Percentiles rank a stretch among this genome's conserved stretches.
These are phyloP conservation scores for Platerodrilus igneus DNA, from an alignment of 2,888 invertebrate genomes.

Conservation along the genomic window DNA sequence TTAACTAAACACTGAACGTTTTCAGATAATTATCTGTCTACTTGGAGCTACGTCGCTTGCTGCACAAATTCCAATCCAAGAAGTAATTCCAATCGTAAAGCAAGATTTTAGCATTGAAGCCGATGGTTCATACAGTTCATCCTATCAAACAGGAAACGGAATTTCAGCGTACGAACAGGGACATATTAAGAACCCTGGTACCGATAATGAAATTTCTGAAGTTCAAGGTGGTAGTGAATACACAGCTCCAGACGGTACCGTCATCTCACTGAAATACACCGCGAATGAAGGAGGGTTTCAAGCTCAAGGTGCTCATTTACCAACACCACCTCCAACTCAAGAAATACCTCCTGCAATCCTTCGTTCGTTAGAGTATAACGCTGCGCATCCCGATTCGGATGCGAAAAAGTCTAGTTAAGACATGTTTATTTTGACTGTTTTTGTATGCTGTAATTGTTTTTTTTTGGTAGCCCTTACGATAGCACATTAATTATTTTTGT, in stretches of 20 bases:
- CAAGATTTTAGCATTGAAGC: slow-evolving; percentile 46
- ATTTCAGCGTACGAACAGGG: slow-evolving; percentile 47
- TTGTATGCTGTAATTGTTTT: too few species aligned
- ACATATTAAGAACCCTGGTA: slow-evolving; percentile 36
- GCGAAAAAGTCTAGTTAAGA: slow-evolving; percentile 10
- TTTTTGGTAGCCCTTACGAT: too few species aligned
- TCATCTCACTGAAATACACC: slow-evolving; percentile 54
- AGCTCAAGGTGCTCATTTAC: slow-evolving; percentile 49
- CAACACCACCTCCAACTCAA: slow-evolving; percentile 61
- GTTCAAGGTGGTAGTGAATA: slow-evolving; percentile 50
- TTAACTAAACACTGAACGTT: too few species aligned
- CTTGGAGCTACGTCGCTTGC: slow-evolving; percentile 32
- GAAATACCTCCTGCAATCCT: slow-evolving; percentile 65
- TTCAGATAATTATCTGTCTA: slow-evolving; percentile 33
- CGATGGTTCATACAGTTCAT: slow-evolving; percentile 49
- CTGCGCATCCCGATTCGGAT: slow-evolving; percentile 51
- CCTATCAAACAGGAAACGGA: slow-evolving; percentile 54
- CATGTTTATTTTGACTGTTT: too few species aligned
- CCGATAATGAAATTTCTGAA: slow-evolving; percentile 42
- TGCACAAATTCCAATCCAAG: slow-evolving; percentile 31
- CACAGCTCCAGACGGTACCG: slow-evolving; percentile 50
- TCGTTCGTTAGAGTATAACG: slow-evolving; percentile 62
- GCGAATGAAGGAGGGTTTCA: slow-evolving; percentile 69
- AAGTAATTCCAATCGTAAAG: slow-evolving; percentile 37
- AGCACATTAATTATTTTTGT: too few species aligned